Base-by-base conservation (phyloP, 2,113 vertebrate genomes). In the Misgurnus anguillicaudatus region DNA sequence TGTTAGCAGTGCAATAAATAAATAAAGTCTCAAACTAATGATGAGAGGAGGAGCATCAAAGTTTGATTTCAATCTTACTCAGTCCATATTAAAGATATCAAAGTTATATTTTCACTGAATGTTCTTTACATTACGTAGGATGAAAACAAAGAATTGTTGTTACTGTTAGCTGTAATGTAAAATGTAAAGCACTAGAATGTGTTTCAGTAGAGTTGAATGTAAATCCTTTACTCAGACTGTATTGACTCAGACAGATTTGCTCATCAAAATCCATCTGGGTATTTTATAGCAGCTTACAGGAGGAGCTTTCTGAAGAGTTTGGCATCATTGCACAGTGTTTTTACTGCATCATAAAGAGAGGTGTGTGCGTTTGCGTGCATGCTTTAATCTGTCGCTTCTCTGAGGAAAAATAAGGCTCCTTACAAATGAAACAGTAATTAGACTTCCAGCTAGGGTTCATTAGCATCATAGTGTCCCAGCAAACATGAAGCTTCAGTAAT, bases 361-460 rank as follows among this genome's bases (percentile, higher is more conserved):
- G 24, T 31, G 24, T 21, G 13, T 16, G 14, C 19, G 51, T 19
- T 36, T 14, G 31, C 7, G 68, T 39, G 61, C 9, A 16, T 13
- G 14, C n/a, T 36, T 31, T 24, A 66, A 42, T 57, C 62, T 13
- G 53, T 9, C 63, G 19, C 39, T 39, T 24, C 47, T 57, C 69
- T 3, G 16, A 66, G 38, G 51, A 74, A 48, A 65, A 9, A 31
- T 38, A 80, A 45, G 78, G 48, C 42, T 41, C 39, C 42, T 42
- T 47, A 48, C 31, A 66, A 42, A 48, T 42, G 39, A 53, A 66
- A 21, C 61, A 58, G 60, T 73, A 64, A 65, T 73, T 58, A 58
- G 70, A 60, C 38, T 64, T 8, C 45, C 11, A n/a, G 10, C 53
- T 21, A 45, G 51, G 62, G 10, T 80, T 80, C 38, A 66, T 80